These are phyloP conservation scores for Hyla sarda DNA, from an alignment of 2,113 vertebrate genomes.

Conservation along the genomic window DNA sequence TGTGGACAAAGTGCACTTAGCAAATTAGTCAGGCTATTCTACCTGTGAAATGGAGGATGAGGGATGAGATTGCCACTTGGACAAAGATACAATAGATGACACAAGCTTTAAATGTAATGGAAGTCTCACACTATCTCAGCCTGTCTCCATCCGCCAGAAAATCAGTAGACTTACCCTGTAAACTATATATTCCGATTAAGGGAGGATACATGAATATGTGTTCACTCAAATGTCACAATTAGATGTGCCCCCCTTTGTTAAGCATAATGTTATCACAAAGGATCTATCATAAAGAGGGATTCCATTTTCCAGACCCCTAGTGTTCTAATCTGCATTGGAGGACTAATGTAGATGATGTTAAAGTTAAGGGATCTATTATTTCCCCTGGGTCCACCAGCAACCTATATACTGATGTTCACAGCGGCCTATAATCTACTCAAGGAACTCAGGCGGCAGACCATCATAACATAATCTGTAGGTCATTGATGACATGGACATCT, in stretches of 20 bases:
- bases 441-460: neutral
- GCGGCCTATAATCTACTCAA: neutral
- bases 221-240: slow-evolving; percentile 9
- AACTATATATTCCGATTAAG: neutral
- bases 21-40: slow-evolving; percentile 46
- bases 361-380: too few relatives aligned
- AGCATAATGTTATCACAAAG: neutral
- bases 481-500: too few relatives aligned
- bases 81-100: slow-evolving; percentile 44
- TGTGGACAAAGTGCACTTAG: slow-evolving; percentile 30
- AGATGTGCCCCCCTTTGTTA: neutral
- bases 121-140: slow-evolving; percentile 18
- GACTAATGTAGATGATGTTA: neutral
- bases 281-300: neutral
- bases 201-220: neutral
- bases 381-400: neutral
- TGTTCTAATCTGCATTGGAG: too few relatives aligned
- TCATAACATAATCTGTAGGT: too few relatives aligned
- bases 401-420: neutral
- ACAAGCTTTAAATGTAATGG: neutral
- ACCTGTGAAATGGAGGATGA: slow-evolving; percentile 22
- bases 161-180: slow-evolving; percentile 4
- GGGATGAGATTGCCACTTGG: neutral
- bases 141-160: neutral
- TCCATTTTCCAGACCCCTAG: neutral